Base-by-base conservation (phyloP, 2,797 vertebrate genomes). In the Typhlichthys subterraneus region DNA sequence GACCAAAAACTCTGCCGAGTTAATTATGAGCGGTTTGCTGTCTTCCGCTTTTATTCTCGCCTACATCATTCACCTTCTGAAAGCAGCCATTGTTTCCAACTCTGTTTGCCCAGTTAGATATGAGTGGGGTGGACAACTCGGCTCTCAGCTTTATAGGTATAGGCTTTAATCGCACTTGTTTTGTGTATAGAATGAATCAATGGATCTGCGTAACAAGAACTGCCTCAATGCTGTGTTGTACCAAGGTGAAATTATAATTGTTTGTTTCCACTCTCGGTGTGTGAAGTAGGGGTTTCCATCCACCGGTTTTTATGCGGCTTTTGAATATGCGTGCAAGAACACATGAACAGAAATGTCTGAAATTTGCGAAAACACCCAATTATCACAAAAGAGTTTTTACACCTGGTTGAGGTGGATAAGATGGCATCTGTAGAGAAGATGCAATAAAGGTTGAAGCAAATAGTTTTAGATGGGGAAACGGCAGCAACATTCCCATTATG, bases 11-110 rank as follows among this genome's bases (percentile, higher is more conserved):
- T 75, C 83, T 68, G 78, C 59, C 2, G 55, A 81, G 85, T 91
- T 81, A 89, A 90, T 92, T 87, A 88, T 90, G 86, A 87, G 86
- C 66, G 72, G 67, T 31, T 76, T 65, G 73, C 84, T 81, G 74
- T 85, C 80, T 85, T 78, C 72, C 62, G 47, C 79, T 80, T 88
- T 85, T 65, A 79, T 82, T 80, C 78, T 61, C 61, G 63, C 45
- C 68, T 53, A 64, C 74, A 70, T 72, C 73, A 15, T 56, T 56
- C 49, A 65, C 79, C 68, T 76, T 70, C 79, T 73, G 70, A 80
- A 79, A 79, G 76, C 72, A 56, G 70, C 53, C 65, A 55, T 58
- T 59, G 70, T 80, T 82, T 86, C 69, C 74, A 78, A 72, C 65
- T 72, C 74, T 70, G 63, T 71, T 70, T 67, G 70, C 76, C 50